phyloP scores from a whole-genome alignment of 1,140 invertebrate genomes.

The Zaprionus vittiger region DNA sequence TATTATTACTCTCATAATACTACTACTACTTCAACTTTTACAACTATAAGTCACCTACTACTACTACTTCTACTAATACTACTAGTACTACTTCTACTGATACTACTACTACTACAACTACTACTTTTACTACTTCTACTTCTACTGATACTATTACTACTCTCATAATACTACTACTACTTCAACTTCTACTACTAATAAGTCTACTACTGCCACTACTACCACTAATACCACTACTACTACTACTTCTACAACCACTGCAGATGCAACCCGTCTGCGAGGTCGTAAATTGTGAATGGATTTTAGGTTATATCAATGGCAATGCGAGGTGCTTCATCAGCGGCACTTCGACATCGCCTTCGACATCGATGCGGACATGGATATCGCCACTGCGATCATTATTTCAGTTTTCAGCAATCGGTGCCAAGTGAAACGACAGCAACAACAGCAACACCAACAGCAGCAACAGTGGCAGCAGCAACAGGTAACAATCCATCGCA shows the following conservation, averaged over 20 bases:
- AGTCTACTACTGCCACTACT: background rate
- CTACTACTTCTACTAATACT: background rate
- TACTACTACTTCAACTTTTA: too few relatives aligned
- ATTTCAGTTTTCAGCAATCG: constrained; percentile 35
- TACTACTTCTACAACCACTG: constrained; percentile 6
- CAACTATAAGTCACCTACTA: too few relatives aligned
- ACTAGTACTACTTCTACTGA: background rate
- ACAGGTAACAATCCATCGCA: constrained; percentile 25
- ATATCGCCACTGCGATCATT: constrained; percentile 35
- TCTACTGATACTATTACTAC: too few relatives aligned
- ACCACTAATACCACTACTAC: background rate
- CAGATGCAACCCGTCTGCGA: constrained; percentile 29
- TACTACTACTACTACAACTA: too few relatives aligned
- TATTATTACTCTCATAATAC: background rate
- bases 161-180: too few relatives aligned
- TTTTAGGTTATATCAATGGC: constrained; percentile 36
- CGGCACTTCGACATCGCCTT: constrained; percentile 8
- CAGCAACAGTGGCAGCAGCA: constrained; percentile 9
- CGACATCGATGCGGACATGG: constrained; percentile 10
- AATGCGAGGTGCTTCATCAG: constrained; percentile 28
- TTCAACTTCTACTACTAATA: too few relatives aligned
- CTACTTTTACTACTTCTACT: background rate
- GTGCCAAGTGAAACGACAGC: constrained; percentile 32
- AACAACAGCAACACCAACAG: constrained; percentile 1
- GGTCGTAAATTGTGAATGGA: constrained; percentile 46